A percentile compares a stretch with the other conserved stretches of the same genome.
Conservation (phyloP, 2,888 invertebrate species). For the Vannuccia rotundouncinata region DNA sequence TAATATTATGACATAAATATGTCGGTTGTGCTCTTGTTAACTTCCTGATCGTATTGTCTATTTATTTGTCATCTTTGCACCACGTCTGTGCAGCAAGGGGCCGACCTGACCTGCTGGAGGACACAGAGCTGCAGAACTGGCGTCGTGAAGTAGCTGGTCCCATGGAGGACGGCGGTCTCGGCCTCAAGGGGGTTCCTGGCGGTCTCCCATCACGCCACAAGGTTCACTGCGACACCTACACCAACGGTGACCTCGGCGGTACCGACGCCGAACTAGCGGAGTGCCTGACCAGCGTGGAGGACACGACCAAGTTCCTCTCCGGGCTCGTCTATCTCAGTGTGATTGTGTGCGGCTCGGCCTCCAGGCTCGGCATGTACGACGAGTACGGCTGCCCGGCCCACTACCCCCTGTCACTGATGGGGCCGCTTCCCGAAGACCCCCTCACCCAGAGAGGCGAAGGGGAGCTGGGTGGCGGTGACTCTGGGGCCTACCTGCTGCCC, state of each 20-base stretch:
- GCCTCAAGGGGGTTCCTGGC: slow-evolving; percentile 37
- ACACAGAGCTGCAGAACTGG: slow-evolving; percentile 45
- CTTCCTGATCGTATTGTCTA: too few species aligned
- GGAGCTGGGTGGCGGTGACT: background rate
- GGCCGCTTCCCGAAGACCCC: slow-evolving; percentile 32
- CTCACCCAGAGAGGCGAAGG: background rate
- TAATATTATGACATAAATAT: too few species aligned
- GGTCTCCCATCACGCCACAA: background rate
- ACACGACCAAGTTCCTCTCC: background rate
- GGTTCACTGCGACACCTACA: background rate
- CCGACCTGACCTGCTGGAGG: slow-evolving; percentile 42
- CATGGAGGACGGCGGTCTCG: slow-evolving; percentile 38
- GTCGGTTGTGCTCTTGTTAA: too few species aligned
- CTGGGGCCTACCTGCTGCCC: background rate
- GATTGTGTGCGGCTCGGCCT: slow-evolving; percentile 49
- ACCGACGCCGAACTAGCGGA: background rate
- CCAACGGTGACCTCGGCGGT: background rate
- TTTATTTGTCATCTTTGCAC: too few species aligned
- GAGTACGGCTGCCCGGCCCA: slow-evolving; percentile 52
- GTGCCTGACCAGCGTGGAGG: background rate
- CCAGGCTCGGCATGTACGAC: slow-evolving; percentile 50
- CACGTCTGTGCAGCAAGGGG: background rate
- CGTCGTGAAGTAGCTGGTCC: slow-evolving; percentile 33
- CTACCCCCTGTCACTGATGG: slow-evolving; percentile 42
- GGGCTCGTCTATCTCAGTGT: slow-evolving; percentile 46